Conservation (phyloP, 2,888 invertebrate species). For the Pterobdella sp. region DNA sequence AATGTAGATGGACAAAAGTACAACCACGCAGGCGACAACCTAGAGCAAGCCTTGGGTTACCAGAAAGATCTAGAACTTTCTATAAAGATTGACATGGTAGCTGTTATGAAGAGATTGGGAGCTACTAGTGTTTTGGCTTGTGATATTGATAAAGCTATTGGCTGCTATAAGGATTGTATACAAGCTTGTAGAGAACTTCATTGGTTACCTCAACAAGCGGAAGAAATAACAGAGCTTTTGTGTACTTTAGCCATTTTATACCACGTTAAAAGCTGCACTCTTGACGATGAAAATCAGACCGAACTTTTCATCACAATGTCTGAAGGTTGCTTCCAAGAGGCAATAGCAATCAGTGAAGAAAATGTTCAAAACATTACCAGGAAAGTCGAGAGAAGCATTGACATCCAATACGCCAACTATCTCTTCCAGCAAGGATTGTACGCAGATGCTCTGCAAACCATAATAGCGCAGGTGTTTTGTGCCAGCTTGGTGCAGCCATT, state of each 20-base stretch:
- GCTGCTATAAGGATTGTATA: constrained; percentile 47
- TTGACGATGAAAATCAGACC: constrained; percentile 44
- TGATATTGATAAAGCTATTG: constrained; percentile 48
- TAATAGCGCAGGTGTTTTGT: constrained; percentile 41
- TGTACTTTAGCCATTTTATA: constrained; percentile 48
- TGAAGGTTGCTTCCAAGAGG: constrained; percentile 47
- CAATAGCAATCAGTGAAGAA: constrained; percentile 36
- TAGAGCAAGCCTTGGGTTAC: constrained; percentile 47
- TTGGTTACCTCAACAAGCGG: constrained; percentile 40
- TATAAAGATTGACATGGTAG: constrained; percentile 48
- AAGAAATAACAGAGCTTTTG: constrained; percentile 45
- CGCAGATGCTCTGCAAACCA: constrained; percentile 43
- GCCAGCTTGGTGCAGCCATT: background rate
- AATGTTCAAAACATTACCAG: constrained; percentile 40
- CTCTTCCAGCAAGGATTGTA: constrained; percentile 46
- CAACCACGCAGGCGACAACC: constrained; percentile 45
- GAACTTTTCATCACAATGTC: constrained; percentile 44
- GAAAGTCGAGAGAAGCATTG: constrained; percentile 41
- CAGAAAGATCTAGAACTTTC: constrained; percentile 48
- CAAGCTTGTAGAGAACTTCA: constrained; percentile 45
- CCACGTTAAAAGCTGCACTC: constrained; percentile 48
- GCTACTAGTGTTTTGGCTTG: constrained; percentile 48
- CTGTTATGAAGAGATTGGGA: constrained; percentile 46
- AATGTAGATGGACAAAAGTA: constrained; percentile 49
- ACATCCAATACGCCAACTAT: constrained; percentile 48